Evolutionary conservation across 2,797 vertebrate species (phyloP), one percentile per base, ranked within the genome.

Genomic region (Orestias chungarensis): DNA sequence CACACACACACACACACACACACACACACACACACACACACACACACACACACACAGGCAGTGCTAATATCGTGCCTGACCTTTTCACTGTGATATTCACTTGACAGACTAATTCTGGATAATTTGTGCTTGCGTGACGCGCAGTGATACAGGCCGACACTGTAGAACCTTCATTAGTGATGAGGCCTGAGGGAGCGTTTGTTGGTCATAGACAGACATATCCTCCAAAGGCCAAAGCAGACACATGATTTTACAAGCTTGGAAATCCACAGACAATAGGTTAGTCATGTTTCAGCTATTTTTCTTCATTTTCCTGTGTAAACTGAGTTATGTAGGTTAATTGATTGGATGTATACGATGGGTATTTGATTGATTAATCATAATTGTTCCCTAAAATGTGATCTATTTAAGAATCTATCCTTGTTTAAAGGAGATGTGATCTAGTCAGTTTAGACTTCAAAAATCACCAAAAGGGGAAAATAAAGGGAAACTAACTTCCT

Each of bases 261-360:
- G 68, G 79, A 88, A 92, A 90, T 92, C 87, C 88, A 74, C 79
- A 83, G 75, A 91, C 87, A 92, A 90, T 87, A 66, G 78, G 61
- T 49, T 47, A 25, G 76, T 89, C 83, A 88, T 90, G 89, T 91
- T 79, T 75, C 40, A 71, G 73, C 71, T 50, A 64, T 74, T 85
- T 84, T 78, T 76, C 69, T 86, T 80, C 81, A 74, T 81, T 76
- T 79, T 66, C 61, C 64, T n/a, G 35, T 69, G 71, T 76, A 75
- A 80, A 84, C 79, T 52, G 64, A 54, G 64, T 55, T 64, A 71
- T 70, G 64, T 46, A 0, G 65, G 71, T 25, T 90, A 86, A 90
- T 88, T 92, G 84, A 86, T 73, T 79, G 70, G 87, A 82, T 84
- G 80, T 62, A 29, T 12, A 66, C 65, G 77, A 71, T 78, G 70